phyloP scores from a whole-genome alignment of 2,797 vertebrate species.

The Haliaeetus albicilla region DNA sequence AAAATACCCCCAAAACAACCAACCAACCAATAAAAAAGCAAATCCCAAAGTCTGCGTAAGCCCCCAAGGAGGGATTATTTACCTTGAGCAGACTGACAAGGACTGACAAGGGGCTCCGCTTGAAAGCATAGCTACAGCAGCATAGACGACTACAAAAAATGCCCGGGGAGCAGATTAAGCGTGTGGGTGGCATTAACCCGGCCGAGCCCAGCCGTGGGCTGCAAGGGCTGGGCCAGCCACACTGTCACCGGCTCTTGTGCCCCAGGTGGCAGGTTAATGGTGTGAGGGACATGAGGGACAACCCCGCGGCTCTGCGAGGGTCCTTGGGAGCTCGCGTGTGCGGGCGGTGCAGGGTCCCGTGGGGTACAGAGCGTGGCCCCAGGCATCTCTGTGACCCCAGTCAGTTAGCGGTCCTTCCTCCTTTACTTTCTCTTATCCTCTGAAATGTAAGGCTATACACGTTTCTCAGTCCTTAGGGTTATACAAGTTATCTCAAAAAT shows the following conservation, averaged over 20 bases:
- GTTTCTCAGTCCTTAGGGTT: background rate
- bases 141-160: rapidly evolving
- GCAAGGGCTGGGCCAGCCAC: too few relatives aligned
- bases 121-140: background rate
- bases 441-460: background rate
- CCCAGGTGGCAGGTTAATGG: background rate
- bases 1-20: background rate
- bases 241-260: rapidly evolving
- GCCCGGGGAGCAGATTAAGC: rapidly evolving
- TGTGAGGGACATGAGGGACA: too few relatives aligned
- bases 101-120: rapidly evolving
- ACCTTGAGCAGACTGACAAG: background rate
- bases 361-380: background rate
- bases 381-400: background rate
- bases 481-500: background rate
- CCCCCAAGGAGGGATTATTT: background rate
- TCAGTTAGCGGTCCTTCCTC: background rate
- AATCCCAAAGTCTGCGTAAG: background rate
- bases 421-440: background rate
- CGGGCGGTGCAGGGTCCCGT: rapidly evolving
- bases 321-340: rapidly evolving
- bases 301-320: background rate
- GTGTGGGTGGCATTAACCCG: rapidly evolving
- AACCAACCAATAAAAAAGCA: background rate
- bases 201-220: rapidly evolving